Conservation (phyloP, 2,113 vertebrate genomes). For the Gallinago paraguaiae region DNA sequence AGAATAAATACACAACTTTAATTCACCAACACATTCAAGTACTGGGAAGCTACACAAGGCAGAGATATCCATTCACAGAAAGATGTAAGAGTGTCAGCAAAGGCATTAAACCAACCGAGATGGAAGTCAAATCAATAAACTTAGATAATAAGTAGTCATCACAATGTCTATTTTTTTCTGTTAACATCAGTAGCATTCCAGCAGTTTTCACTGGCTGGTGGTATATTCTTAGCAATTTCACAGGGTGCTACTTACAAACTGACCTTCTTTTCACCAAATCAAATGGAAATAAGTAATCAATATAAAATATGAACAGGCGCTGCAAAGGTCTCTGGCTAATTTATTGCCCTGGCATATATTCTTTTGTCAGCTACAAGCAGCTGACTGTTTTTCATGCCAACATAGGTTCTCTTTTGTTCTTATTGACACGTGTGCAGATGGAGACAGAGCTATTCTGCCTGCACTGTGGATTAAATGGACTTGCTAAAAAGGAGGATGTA, state of each 20-base stretch:
- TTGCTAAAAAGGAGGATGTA: not conserved
- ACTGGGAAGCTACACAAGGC: not conserved
- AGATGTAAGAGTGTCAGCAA: not conserved
- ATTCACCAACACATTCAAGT: not conserved
- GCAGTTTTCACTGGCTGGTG: not conserved
- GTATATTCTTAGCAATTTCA: not conserved
- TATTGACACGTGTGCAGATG: not conserved
- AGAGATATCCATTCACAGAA: not conserved
- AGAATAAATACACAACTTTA: not conserved
- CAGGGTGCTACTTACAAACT: not conserved
- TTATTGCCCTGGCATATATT: not conserved
- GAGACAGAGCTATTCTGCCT: not conserved
- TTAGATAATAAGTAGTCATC: not conserved
- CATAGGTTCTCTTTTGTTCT: not conserved
- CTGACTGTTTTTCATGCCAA: not conserved
- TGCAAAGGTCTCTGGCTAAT: not conserved
- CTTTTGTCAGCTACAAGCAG: not conserved
- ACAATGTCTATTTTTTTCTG: not conserved
- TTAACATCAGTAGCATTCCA: not conserved
- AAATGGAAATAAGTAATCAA: not conserved
- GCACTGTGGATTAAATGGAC: not conserved
- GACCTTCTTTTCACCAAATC: not conserved
- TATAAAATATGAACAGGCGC: not conserved
- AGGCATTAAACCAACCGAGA: not conserved
- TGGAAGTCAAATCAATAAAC: not conserved